Evolutionary conservation across 2,797 vertebrate species (phyloP).

Genomic region (Diplodus sargus): DNA sequence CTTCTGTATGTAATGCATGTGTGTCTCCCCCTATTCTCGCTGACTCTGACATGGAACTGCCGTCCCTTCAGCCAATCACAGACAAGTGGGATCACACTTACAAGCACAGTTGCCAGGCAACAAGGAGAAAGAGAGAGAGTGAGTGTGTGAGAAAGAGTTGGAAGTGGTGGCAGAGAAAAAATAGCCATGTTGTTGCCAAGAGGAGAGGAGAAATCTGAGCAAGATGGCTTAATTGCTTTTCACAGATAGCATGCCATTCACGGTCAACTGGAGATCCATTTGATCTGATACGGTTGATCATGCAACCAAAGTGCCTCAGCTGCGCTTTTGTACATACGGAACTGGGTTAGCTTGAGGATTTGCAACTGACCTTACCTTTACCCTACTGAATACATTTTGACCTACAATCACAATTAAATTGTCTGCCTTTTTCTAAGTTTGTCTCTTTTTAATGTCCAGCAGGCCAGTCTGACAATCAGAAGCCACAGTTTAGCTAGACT

Average conservation of each 20-base stretch:
- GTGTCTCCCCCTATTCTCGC: constrained; percentile 26
- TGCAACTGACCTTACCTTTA: constrained; percentile 35
- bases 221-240: constrained; percentile 68
- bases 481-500: background rate
- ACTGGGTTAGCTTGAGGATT: constrained; percentile 33
- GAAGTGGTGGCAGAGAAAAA: constrained; percentile 77
- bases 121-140: constrained; percentile 67
- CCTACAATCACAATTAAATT: background rate
- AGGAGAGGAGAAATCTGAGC: constrained; percentile 72
- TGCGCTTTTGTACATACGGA: constrained; percentile 12
- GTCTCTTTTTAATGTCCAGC: background rate
- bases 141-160: constrained; percentile 67
- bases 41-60: constrained; percentile 44
- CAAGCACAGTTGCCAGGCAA: constrained; percentile 83
- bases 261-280: constrained; percentile 32
- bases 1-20: constrained; percentile 2
- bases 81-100: constrained; percentile 73
- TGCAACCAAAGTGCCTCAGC: constrained; percentile 18
- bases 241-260: constrained; percentile 61
- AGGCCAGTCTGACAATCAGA: background rate
- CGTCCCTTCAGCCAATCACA: constrained; percentile 68
- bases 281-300: constrained; percentile 42
- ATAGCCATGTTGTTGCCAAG: constrained; percentile 81
- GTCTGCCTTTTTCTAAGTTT: background rate
- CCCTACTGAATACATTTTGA: constrained; percentile 1